Conservation (phyloP, 2,113 vertebrate species). For the Rhegmatorhina hoffmannsi region DNA sequence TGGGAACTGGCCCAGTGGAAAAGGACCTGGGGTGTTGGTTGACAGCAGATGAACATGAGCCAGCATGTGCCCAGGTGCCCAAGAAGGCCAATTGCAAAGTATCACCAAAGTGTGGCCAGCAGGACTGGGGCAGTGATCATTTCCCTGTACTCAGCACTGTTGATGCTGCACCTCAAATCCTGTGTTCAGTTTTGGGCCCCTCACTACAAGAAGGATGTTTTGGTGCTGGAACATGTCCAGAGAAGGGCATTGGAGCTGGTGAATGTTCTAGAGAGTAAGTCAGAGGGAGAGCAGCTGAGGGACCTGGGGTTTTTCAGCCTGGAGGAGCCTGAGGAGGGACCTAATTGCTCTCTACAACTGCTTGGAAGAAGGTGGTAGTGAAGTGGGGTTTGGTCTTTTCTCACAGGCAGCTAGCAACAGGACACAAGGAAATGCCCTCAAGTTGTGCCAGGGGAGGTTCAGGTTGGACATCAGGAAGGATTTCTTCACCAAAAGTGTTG, state of each 20-base stretch:
- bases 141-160: not conserved
- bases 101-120: not conserved
- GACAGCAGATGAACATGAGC: not conserved
- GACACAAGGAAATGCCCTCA: not conserved
- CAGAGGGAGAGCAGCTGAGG: not conserved
- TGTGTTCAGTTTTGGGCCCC: not conserved
- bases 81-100: not conserved
- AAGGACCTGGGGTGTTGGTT: rapidly evolving
- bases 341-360: not conserved
- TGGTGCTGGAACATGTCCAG: not conserved
- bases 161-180: rapidly evolving
- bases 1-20: not conserved
- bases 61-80: not conserved
- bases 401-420: not conserved
- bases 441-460: not conserved
- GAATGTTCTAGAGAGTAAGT: not conserved
- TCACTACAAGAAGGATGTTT: not conserved
- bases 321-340: not conserved
- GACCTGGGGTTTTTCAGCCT: not conserved
- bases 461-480: not conserved
- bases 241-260: not conserved
- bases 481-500: not conserved
- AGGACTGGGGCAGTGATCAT: not conserved
- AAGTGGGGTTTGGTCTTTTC: not conserved
- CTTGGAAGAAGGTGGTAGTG: not conserved